These are phyloP conservation scores for Acropternis orthonyx DNA, from an alignment of 2,797 vertebrate genomes.

Conservation along the genomic window DNA sequence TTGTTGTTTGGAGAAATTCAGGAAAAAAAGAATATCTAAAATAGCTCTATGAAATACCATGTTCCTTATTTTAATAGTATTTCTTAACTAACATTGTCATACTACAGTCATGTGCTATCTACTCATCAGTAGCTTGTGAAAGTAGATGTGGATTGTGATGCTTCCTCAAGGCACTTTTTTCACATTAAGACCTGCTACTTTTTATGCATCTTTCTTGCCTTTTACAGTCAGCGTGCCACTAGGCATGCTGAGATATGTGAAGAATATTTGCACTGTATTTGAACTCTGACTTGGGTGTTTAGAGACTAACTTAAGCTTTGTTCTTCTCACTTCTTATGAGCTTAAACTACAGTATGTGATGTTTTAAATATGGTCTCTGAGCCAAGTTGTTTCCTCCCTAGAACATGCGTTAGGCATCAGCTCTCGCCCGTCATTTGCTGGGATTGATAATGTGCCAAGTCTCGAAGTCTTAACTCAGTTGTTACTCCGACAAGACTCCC, in stretches of 20 bases:
- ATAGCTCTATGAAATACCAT: background rate
- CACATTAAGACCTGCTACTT: background rate
- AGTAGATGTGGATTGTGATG: background rate
- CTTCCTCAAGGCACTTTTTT: background rate
- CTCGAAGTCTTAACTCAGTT: slow-evolving; percentile 60
- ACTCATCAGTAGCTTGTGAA: background rate
- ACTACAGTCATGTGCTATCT: background rate
- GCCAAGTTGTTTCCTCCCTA: slow-evolving; percentile 73
- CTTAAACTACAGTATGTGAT: slow-evolving; percentile 53
- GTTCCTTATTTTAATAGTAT: background rate
- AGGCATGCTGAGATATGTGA: slow-evolving; percentile 21
- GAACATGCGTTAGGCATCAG: slow-evolving; percentile 72
- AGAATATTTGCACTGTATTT: slow-evolving; percentile 52
- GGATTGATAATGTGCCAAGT: slow-evolving; percentile 68
- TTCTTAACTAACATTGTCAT: background rate
- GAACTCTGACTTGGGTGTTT: slow-evolving; percentile 54
- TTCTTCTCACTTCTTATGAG: slow-evolving; percentile 61
- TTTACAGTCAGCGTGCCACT: background rate
- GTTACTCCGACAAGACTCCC: slow-evolving; percentile 47
- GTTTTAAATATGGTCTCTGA: slow-evolving; percentile 57
- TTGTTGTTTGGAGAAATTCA: background rate
- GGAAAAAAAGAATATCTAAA: background rate
- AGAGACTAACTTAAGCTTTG: slow-evolving; percentile 56
- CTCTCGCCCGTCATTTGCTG: slow-evolving; percentile 55
- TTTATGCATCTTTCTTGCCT: background rate